Evolutionary conservation across 2,797 vertebrate genomes (phyloP).

Genomic region (Cyclopterus lumpus): DNA sequence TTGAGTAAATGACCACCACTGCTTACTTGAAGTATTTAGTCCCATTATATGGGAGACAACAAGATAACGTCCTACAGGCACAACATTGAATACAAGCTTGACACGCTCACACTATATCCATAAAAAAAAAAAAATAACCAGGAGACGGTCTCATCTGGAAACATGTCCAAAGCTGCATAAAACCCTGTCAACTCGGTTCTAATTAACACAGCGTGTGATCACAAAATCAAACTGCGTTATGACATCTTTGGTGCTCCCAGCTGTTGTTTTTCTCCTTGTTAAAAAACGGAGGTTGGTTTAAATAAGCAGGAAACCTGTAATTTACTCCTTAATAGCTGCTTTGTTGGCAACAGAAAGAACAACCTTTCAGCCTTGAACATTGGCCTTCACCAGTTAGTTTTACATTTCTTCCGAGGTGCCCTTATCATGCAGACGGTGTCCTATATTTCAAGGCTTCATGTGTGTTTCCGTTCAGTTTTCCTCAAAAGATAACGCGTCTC

Average conservation of each 20-base stretch:
- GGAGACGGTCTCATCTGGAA: constrained; percentile 8
- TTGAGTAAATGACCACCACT: neutral
- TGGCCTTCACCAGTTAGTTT: neutral
- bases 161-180: constrained; percentile 14
- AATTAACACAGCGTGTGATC: constrained; percentile 21
- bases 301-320: constrained; percentile 18
- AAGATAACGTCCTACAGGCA: neutral
- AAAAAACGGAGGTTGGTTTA: constrained; percentile 4
- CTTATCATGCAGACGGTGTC: constrained; percentile 35
- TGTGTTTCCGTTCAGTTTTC: constrained; percentile 41
- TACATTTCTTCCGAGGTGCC: constrained; percentile 24
- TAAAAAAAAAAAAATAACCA: neutral
- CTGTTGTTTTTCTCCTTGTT: constrained; percentile 2
- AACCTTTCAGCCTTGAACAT: constrained; percentile 26
- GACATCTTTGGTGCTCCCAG: neutral
- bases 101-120: neutral
- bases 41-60: neutral
- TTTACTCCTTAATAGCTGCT: neutral
- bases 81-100: neutral
- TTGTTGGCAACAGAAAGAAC: neutral
- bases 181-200: constrained; percentile 24
- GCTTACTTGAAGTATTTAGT: constrained; percentile 12
- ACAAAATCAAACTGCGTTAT: constrained; percentile 18
- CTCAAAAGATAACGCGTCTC: constrained; percentile 45
- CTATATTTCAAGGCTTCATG: constrained; percentile 34